Conservation (phyloP, 1,140 invertebrate species). For the Hermatobates lingyangjiaoensis region DNA sequence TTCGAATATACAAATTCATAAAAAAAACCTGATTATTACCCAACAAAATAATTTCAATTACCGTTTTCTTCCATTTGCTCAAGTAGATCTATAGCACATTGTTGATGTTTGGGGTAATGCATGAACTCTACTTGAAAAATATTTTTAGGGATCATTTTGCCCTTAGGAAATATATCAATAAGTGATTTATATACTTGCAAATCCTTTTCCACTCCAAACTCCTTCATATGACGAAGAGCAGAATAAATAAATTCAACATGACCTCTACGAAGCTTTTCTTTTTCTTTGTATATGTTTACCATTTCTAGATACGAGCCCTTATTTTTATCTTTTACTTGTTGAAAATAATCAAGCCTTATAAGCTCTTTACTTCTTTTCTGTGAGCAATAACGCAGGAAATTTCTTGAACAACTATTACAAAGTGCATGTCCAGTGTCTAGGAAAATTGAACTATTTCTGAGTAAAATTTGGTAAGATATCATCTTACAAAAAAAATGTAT, state of each 20-base stretch:
- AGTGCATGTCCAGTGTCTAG: too few relatives aligned
- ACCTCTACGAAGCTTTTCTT: constrained; percentile 40
- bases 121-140: constrained; percentile 67
- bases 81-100: constrained; percentile 68
- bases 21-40: not conserved
- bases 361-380: too few relatives aligned
- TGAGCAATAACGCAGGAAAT: too few relatives aligned
- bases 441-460: too few relatives aligned
- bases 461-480: too few relatives aligned
- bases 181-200: constrained; percentile 79
- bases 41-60: constrained; percentile 24
- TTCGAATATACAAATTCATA: constrained; percentile 4
- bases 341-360: constrained; percentile 11
- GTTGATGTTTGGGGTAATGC: constrained; percentile 89
- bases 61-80: constrained; percentile 80
- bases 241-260: constrained; percentile 88
- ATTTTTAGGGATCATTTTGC: constrained; percentile 63
- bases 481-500: too few relatives aligned
- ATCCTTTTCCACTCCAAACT: constrained; percentile 78
- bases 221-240: constrained; percentile 71
- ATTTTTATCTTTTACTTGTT: constrained; percentile 35
- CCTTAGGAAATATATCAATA: constrained; percentile 82
- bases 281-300: constrained; percentile 45
- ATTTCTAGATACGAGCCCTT: constrained; percentile 54
- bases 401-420: too few relatives aligned